phyloP scores from a whole-genome alignment of 2,797 vertebrate genomes.

The Pipistrellus pipistrellus region DNA sequence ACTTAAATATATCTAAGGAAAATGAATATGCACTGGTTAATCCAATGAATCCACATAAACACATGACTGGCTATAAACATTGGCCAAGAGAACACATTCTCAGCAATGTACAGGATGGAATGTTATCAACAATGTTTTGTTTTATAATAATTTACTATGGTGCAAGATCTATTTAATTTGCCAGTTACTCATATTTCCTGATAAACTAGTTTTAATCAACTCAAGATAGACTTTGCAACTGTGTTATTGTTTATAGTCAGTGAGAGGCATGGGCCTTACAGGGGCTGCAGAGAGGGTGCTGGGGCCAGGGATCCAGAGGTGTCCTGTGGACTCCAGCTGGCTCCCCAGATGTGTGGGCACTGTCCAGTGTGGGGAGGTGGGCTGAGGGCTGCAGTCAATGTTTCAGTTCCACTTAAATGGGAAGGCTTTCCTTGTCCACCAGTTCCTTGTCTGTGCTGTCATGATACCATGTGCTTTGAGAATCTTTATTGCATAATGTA shows the following conservation, averaged over 20 bases:
- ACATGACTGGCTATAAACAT: background rate
- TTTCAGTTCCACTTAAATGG: background rate
- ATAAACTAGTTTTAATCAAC: background rate
- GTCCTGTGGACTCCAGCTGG: background rate
- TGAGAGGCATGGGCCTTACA: background rate
- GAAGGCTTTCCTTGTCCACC: background rate
- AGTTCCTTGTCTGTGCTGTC: background rate
- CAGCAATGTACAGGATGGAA: background rate
- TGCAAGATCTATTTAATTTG: background rate
- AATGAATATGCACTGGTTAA: constrained; percentile 37
- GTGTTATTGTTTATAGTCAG: background rate
- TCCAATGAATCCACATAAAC: constrained; percentile 3
- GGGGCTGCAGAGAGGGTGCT: background rate
- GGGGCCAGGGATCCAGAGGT: background rate
- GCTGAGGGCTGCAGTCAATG: background rate
- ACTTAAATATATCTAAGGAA: constrained; percentile 24
- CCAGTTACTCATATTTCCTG: background rate
- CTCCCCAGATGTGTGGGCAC: background rate
- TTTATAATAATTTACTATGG: background rate
- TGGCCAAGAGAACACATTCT: background rate
- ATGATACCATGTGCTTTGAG: rapidly evolving
- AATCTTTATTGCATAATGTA: background rate
- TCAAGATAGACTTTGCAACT: background rate
- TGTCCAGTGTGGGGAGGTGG: background rate
- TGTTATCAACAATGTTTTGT: background rate